phyloP scores from a whole-genome alignment of 2,888 invertebrate genomes.

The Endotricha flammealis region DNA sequence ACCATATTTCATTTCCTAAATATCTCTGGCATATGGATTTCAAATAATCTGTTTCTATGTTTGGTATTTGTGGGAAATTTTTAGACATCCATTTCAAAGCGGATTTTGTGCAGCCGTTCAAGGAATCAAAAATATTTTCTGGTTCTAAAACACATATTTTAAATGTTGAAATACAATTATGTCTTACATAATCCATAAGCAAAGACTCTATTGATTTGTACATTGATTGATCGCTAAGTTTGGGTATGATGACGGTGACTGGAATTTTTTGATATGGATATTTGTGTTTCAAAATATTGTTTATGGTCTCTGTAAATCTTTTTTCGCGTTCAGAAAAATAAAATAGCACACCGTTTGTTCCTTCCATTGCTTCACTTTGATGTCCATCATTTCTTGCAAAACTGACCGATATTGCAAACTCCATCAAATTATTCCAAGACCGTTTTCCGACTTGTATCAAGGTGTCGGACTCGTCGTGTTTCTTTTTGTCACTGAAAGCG shows the following conservation, averaged over 20 bases:
- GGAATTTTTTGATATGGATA: conserved; percentile 63
- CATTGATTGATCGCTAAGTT: conserved; percentile 25
- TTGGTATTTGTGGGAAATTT: conserved; percentile 64
- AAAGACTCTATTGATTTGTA: conserved; percentile 36
- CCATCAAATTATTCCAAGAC: conserved; percentile 68
- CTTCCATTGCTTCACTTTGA: conserved; percentile 53
- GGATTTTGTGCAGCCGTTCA: conserved; percentile 49
- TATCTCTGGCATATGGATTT: conserved; percentile 75
- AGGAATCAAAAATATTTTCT: conserved; percentile 40
- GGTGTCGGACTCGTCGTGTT: conserved; percentile 46
- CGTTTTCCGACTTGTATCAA: conserved; percentile 59
- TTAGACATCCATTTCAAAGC: conserved; percentile 73
- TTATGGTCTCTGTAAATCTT: conserved; percentile 38
- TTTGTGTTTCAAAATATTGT: conserved; percentile 47
- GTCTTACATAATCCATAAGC: conserved; percentile 37
- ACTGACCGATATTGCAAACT: conserved; percentile 67
- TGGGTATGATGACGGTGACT: conserved; percentile 54
- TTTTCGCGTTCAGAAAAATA: conserved; percentile 50
- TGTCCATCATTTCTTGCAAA: conserved; percentile 37
- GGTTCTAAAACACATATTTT: conserved; percentile 50
- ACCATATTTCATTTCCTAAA: conserved; percentile 81
- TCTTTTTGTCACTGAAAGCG: conserved; percentile 60
- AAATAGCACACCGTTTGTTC: conserved; percentile 60
- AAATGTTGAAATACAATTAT: conserved; percentile 50
- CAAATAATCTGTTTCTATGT: conserved; percentile 77